Evolutionary conservation across 2,888 invertebrate species (phyloP).

Genomic region (Anaspis maculata): DNA sequence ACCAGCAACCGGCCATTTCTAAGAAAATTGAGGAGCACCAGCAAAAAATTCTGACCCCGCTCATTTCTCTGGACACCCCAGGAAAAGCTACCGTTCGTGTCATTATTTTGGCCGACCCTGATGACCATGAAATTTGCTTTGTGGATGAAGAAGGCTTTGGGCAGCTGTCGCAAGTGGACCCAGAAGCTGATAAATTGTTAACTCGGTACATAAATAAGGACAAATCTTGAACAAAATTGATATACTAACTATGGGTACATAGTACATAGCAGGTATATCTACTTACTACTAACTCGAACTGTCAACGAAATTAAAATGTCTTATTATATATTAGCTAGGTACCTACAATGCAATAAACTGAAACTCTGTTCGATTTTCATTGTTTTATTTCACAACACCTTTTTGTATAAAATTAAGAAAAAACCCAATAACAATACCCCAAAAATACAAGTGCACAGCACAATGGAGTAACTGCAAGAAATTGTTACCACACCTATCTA

Average conservation of each 20-base stretch:
- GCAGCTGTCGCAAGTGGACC: constrained; percentile 79
- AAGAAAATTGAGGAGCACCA: constrained; percentile 60
- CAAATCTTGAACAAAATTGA: constrained; percentile 43
- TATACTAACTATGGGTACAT: neutral
- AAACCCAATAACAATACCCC: neutral
- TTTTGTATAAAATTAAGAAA: neutral
- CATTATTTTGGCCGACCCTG: constrained; percentile 93
- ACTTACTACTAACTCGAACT: no score
- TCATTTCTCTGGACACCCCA: constrained; percentile 91
- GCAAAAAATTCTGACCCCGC: constrained; percentile 75
- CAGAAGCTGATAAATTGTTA: constrained; percentile 69
- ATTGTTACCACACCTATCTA: no score
- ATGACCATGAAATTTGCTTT: constrained; percentile 97
- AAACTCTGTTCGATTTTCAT: no score
- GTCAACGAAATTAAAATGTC: no score
- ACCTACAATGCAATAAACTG: no score
- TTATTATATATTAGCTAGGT: no score
- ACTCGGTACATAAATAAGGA: constrained; percentile 67
- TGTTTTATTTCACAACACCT: no score
- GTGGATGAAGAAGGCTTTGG: constrained; percentile 94
- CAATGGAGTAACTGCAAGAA: no score
- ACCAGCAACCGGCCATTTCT: constrained; percentile 69
- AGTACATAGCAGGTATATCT: no score
- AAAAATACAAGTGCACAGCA: no score
- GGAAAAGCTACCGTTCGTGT: constrained; percentile 95